phyloP scores from a whole-genome alignment of 2,113 vertebrate species.

The Tachysurus vachellii region DNA sequence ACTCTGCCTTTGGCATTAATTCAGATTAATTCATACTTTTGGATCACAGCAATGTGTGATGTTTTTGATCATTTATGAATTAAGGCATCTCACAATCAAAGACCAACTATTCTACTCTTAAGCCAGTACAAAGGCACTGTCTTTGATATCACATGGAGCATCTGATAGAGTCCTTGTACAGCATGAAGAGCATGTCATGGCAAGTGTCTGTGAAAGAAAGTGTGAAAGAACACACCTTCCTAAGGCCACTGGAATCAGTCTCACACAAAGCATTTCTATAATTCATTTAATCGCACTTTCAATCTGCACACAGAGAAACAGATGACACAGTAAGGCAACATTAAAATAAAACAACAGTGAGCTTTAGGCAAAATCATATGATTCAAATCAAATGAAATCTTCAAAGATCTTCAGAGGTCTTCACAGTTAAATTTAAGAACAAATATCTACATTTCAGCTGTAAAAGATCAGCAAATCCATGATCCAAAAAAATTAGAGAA shows the following conservation, averaged over 20 bases:
- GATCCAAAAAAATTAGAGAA: background rate
- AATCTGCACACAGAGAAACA: background rate
- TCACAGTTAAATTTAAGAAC: background rate
- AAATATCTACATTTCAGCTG: conserved; percentile 5
- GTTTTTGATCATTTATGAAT: background rate
- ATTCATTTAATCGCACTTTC: conserved; percentile 45
- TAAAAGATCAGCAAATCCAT: background rate
- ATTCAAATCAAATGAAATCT: background rate
- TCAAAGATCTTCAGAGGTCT: background rate
- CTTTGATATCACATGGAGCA: conserved; percentile 60
- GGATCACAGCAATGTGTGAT: background rate
- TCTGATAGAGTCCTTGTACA: conserved; percentile 58
- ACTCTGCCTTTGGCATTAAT: background rate
- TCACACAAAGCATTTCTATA: conserved; percentile 60
- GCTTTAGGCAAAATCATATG: background rate
- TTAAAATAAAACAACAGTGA: background rate
- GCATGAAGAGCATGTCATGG: conserved; percentile 33
- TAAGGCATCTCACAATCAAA: background rate
- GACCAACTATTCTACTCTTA: background rate
- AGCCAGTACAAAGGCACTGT: conserved; percentile 17
- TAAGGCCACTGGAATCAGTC: conserved; percentile 62
- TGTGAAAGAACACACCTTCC: conserved; percentile 76
- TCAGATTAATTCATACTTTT: background rate
- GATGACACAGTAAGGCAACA: background rate
- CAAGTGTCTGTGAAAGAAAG: conserved; percentile 70